Evolutionary conservation across 2,888 invertebrate species (phyloP), one percentile per base, ranked within the genome.

Genomic region (Hedychridium roseum): DNA sequence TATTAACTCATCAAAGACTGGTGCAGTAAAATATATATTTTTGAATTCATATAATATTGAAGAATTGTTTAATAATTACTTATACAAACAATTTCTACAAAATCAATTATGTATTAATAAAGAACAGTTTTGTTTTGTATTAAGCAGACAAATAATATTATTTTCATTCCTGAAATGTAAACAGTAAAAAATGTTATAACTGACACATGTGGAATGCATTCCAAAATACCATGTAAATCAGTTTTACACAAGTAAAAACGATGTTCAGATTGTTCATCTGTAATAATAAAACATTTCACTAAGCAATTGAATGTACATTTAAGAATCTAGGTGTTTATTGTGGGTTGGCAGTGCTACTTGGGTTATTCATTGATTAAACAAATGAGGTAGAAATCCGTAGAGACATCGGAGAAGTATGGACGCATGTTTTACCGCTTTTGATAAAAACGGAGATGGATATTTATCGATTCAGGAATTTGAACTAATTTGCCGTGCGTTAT

Each of bases 351-450:
- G 5, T 23, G 23, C 9, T 23, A n/a, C n/a, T n/a, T n/a, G n/a
- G n/a, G n/a, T n/a, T n/a, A n/a, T n/a, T n/a, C 70, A 76, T 76
- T 66, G 76, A 76, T 76, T 70, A 66, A 73, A 76, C 75, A 73
- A 70, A 64, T 58, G 38, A 46, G 65, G 51, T 67, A 40, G 71
- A 61, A 65, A 70, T 73, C 83, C 83, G 71, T 82, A 84, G 78
- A 80, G 79, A 68, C 82, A 82, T 80, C 82, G 82, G 74, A 78
- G 81, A 80, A 85, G 86, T 57, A 93, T 94, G 93, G 93, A 94
- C 83, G 92, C 92, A 75, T 94, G 94, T 81, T 92, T 92, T 80
- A 87, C 89, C 70, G 91, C 92, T 63, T 94, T 94, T 80, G 93
- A 94, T 81, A 92, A 91, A 80, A 91, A 94, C 81, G 88, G 90